Base-by-base conservation (phyloP, 2,797 vertebrate genomes). In the Austrolebias charrua region DNA sequence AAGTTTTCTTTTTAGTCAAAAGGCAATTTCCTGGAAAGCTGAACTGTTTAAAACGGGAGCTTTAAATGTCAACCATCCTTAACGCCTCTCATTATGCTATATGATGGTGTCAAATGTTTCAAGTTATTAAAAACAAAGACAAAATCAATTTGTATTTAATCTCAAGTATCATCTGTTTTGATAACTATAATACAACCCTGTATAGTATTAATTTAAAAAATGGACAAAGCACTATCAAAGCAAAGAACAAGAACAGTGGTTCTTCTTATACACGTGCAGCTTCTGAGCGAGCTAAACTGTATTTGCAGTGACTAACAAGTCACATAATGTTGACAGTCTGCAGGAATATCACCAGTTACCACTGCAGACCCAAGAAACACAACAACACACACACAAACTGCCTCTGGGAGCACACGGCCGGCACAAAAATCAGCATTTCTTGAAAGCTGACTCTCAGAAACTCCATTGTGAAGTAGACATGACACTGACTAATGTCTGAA, bases 401-500 rank as follows among this genome's bases (percentile, higher is more conserved):
- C 24, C 24, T 24, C 24, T 24, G 24, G 24, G 24, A 24, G 24
- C 35, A 55, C 65, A 65, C 38, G 1, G 19, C 38, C 43, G 4
- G 54, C 2, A 38, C 50, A 60, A 12, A 38, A 52, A 43, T 31
- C 44, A 58, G 20, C 16, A 31, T 18, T 29, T 59, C 44, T 66
- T 47, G 45, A 57, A 75, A 15, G 56, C 24, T 43, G 4, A 24
- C 63, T 49, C 48, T 48, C 10, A 20, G 5, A 44, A 38, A 38
- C 35, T 38, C 35, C 35, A 38, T 9, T 38, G 11, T 2, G n/a
- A 7, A n/a, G 20, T 48, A 73, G 62, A 64, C 57, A 0, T 0
- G 18, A 66, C 46, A 24, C 67, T 75, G 80, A 82, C 69, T 67
- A 71, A 80, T 14, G 69, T 76, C 70, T 78, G 67, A 53, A 66